These are phyloP conservation scores for Thomomys bottae DNA, from an alignment of 2,113 vertebrate genomes.

Conservation along the genomic window DNA sequence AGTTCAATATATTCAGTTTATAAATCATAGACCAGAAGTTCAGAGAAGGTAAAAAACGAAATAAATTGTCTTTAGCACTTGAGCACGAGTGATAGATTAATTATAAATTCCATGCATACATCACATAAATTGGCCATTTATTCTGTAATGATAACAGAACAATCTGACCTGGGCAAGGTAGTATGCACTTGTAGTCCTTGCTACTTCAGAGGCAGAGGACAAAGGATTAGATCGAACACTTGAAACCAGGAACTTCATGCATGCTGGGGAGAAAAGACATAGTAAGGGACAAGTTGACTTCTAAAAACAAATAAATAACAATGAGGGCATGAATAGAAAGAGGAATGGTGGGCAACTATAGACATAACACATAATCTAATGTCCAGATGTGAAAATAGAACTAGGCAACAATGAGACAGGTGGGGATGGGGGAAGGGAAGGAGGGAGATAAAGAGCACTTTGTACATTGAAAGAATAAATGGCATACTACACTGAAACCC, in stretches of 20 bases:
- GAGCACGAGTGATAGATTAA: neutral
- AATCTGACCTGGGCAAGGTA: neutral
- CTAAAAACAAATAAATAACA: too few relatives aligned
- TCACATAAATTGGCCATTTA: neutral
- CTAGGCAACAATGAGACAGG: too few relatives aligned
- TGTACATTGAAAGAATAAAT: too few relatives aligned
- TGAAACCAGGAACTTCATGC: too few relatives aligned
- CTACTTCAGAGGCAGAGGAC: neutral
- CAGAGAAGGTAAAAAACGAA: neutral
- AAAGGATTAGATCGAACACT: neutral
- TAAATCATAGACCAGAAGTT: neutral
- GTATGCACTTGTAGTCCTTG: rapidly evolving
- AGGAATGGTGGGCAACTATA: too few relatives aligned
- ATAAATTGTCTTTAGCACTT: neutral
- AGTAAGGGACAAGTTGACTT: too few relatives aligned
- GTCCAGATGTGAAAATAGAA: neutral
- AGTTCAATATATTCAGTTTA: neutral
- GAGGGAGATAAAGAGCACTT: too few relatives aligned
- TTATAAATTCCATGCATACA: neutral
- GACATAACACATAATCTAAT: too few relatives aligned
- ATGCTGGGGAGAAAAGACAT: too few relatives aligned
- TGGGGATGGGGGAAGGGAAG: too few relatives aligned
- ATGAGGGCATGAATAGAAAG: too few relatives aligned
- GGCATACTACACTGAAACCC: too few relatives aligned
- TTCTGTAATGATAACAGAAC: neutral